phyloP scores from a whole-genome alignment of 37 sponge, comb jelly and placozoan species.

The Diacarnus erythraeanus region DNA sequence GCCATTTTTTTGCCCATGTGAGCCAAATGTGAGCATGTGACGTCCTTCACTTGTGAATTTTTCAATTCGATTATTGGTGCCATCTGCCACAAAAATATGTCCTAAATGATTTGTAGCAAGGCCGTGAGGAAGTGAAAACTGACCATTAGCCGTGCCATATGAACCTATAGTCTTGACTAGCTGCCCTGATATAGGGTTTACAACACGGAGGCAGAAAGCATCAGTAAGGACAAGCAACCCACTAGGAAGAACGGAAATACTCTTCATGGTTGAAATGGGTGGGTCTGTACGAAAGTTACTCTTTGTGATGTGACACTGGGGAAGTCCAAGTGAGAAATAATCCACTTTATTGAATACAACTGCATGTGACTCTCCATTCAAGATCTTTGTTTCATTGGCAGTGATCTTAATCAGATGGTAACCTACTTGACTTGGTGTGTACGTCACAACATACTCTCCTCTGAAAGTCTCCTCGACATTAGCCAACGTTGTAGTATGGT shows the following conservation, averaged over 20 bases:
- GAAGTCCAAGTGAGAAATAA: conserved; percentile 19
- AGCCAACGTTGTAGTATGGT: not conserved
- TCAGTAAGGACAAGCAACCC: conserved; percentile 33
- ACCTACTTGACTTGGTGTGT: conserved; percentile 22
- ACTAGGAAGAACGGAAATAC: conserved; percentile 5
- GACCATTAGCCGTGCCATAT: conserved; percentile 22
- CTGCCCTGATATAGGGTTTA: conserved; percentile 1
- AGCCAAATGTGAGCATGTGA: conserved; percentile 15
- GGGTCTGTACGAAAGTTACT: not conserved
- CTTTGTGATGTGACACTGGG: not conserved
- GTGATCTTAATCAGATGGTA: conserved; percentile 24
- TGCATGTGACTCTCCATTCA: not conserved
- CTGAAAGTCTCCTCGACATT: not conserved
- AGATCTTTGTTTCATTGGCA: conserved; percentile 1
- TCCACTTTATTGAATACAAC: conserved; percentile 40
- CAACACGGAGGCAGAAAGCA: conserved; percentile 33
- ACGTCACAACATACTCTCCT: conserved; percentile 25
- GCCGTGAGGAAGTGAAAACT: conserved; percentile 24
- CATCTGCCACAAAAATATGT: conserved; percentile 36
- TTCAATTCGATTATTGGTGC: conserved; percentile 11
- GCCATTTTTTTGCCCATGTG: not conserved
- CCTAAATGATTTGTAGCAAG: conserved; percentile 6
- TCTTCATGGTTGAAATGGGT: conserved; percentile 22
- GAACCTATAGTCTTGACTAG: conserved; percentile 22
- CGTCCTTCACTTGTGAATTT: conserved; percentile 28